A percentile compares a stretch with the other conserved stretches of the same genome.
Conservation (phyloP, 2,797 vertebrate genomes). For the Zalophus californianus region DNA sequence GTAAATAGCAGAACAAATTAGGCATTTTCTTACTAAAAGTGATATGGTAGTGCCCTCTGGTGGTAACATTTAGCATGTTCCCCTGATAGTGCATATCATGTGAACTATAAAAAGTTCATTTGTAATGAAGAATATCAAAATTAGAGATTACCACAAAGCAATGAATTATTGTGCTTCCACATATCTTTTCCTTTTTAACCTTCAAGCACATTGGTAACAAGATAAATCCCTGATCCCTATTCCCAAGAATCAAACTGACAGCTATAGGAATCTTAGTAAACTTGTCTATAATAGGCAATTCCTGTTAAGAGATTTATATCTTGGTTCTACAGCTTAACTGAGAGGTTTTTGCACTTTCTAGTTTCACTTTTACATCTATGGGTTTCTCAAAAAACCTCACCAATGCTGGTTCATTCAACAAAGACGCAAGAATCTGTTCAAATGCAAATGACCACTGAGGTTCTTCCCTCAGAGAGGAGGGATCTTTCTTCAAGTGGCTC, state of each 20-base stretch:
- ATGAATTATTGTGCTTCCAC: slow-evolving; percentile 83
- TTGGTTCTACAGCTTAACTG: slow-evolving; percentile 91
- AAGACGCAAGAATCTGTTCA: slow-evolving; percentile 98
- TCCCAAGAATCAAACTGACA: slow-evolving; percentile 73
- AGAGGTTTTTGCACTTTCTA: slow-evolving; percentile 90
- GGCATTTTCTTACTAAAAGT: slow-evolving; percentile 67
- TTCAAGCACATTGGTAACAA: slow-evolving; percentile 73
- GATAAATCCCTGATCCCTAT: slow-evolving; percentile 69
- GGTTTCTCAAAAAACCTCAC: slow-evolving; percentile 96
- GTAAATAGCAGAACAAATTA: slow-evolving; percentile 40
- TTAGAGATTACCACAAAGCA: slow-evolving; percentile 78
- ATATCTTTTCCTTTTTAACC: slow-evolving; percentile 77
- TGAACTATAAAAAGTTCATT: slow-evolving; percentile 66
- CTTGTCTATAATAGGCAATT: slow-evolving; percentile 65
- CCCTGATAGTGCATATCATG: slow-evolving; percentile 65
- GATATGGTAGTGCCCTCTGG: slow-evolving; percentile 65
- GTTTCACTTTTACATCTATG: slow-evolving; percentile 89
- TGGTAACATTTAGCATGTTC: slow-evolving; percentile 65
- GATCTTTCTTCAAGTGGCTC: slow-evolving; percentile 53
- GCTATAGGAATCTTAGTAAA: slow-evolving; percentile 68
- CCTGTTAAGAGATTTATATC: slow-evolving; percentile 80
- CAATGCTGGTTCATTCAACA: slow-evolving; percentile 95
- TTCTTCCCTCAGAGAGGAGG: slow-evolving; percentile 74
- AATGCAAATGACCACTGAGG: slow-evolving; percentile 97
- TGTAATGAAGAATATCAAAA: slow-evolving; percentile 67